A percentile compares a stretch with the other conserved stretches of the same genome.
phyloP scores from a whole-genome alignment of 2,113 vertebrate genomes.

The Trematomus loennbergii region DNA sequence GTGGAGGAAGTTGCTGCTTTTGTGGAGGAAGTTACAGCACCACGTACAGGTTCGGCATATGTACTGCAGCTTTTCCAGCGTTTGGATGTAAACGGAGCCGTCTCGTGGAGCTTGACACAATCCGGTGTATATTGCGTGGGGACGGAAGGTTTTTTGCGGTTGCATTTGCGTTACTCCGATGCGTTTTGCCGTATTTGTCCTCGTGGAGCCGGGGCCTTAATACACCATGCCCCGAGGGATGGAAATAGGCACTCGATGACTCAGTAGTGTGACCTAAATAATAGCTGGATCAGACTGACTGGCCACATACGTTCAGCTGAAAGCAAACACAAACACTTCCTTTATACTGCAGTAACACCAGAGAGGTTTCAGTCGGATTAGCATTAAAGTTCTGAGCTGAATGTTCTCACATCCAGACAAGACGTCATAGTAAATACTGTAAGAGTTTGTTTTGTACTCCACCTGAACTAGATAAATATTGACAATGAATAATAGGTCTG shows the following conservation, averaged over 20 bases:
- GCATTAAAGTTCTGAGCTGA: background rate
- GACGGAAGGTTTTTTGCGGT: too few species aligned
- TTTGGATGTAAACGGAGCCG: too few species aligned
- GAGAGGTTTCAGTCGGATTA: conserved; percentile 33
- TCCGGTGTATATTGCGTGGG: too few species aligned
- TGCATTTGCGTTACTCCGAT: too few species aligned
- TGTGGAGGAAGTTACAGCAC: too few species aligned
- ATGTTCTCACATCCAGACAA: conserved; percentile 18
- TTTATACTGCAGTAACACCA: conserved; percentile 18
- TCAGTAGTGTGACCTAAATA: conserved; percentile 71
- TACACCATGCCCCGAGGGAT: conserved; percentile 12
- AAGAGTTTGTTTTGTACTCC: background rate
- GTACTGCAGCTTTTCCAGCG: too few species aligned
- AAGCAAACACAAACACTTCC: conserved; percentile 26
- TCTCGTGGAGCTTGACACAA: too few species aligned
- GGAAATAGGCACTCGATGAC: conserved; percentile 38
- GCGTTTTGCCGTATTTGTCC: too few species aligned
- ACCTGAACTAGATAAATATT: background rate
- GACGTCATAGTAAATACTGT: background rate
- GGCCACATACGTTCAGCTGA: conserved; percentile 34
- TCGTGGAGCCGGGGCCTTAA: too few species aligned
- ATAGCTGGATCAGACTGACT: conserved; percentile 44
- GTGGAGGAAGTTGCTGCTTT: too few species aligned
- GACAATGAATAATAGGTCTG: background rate
- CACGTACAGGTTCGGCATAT: too few species aligned